These are phyloP conservation scores for Semaprochilodus insignis DNA, from an alignment of 2,797 vertebrate genomes.

Conservation along the genomic window DNA sequence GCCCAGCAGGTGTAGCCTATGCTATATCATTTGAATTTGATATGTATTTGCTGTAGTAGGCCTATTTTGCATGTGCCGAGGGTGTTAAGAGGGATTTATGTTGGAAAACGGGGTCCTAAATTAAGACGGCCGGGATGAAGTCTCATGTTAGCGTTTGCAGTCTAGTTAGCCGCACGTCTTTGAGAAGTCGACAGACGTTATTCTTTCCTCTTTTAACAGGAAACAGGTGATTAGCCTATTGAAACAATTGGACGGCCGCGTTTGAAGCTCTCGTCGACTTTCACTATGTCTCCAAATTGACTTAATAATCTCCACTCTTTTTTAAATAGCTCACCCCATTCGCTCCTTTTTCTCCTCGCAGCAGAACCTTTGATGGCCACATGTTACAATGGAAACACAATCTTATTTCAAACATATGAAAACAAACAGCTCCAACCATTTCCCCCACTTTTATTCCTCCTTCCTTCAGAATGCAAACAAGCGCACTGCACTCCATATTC, in stretches of 20 bases:
- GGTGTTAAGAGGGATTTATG: conserved; percentile 38
- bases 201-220: conserved; percentile 63
- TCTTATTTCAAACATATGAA: conserved; percentile 50
- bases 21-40: conserved; percentile 33
- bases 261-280: conserved; percentile 58
- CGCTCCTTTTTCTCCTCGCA: conserved; percentile 16
- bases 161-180: conserved; percentile 58
- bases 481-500: not conserved
- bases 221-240: conserved; percentile 64
- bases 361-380: conserved; percentile 59
- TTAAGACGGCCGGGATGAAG: conserved; percentile 43
- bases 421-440: conserved; percentile 13
- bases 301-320: conserved; percentile 62
- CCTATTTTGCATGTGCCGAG: conserved; percentile 38
- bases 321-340: conserved; percentile 57
- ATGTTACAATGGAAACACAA: conserved; percentile 64
- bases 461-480: conserved; percentile 43
- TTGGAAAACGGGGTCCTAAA: conserved; percentile 44
- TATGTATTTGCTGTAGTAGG: not conserved
- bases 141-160: conserved; percentile 61
- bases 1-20: conserved; percentile 26
- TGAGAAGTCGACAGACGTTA: conserved; percentile 59
- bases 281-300: conserved; percentile 53
- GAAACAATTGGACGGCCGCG: conserved; percentile 63
- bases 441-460: conserved; percentile 36